Base-by-base conservation (phyloP, 1,140 invertebrate genomes). In the Cepaea nemoralis region DNA sequence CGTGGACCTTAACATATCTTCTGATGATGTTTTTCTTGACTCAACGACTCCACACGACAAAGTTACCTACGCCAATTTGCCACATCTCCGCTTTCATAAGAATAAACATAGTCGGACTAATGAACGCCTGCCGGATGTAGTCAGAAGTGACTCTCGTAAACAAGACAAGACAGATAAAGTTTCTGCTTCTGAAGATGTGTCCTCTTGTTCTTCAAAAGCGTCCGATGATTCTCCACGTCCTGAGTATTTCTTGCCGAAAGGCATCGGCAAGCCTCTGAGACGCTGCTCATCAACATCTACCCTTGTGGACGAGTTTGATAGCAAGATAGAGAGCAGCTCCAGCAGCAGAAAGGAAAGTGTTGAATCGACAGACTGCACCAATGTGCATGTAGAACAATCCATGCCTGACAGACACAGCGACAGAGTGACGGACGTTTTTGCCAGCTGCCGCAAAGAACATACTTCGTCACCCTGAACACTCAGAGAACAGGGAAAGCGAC, bases 21-120 rank as follows among this genome's bases (percentile, higher is more conserved):
- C 78, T 0, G 84, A 85, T 59, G 84, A 85, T 50, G 84, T 85
- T 27, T 85, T 85, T 45, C 82, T 71, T 3, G 84, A 85, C 71
- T 83, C 82, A 16, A 70, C 79, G 19, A 83, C 82, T 10, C 82
- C 84, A n/a, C 67, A 63, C 5, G 84, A 85, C 37, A 71, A 76
- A 31, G 81, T 85, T 8, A 83, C 82, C 24, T 85, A 85, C 77
- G 75, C 82, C 8, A 85, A 85, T 69, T 50, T 85, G 5, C 84
- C 84, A 27, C 50, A 67, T 63, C 40, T 75, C 24, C 73, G 73
- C 31, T 75, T 75, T 35, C 73, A 71, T 22, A 39, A 75, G 59
- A 63, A 33, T n/a, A 5, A 42, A 31, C 5, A 50, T 24, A 31
- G 35, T n/a, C 63, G 55, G 24, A 40, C 35, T 16, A 40, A 55